Evolutionary conservation across 2,888 invertebrate species (phyloP).

Genomic region (Tanytarsus gracilentus): DNA sequence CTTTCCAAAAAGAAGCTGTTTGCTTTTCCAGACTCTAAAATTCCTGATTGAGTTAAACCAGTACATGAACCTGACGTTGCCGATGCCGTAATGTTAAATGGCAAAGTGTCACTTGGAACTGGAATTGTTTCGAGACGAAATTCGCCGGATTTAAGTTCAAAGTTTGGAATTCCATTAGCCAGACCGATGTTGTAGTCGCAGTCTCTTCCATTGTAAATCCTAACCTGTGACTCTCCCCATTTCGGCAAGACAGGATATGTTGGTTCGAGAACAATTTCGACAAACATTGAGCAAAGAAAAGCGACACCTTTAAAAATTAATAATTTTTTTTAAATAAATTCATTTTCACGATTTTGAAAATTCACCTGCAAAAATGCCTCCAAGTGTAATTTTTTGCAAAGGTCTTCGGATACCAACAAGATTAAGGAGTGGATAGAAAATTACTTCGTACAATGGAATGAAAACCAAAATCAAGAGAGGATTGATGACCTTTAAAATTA

Average conservation of each 20-base stretch:
- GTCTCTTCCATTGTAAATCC: slow-evolving; percentile 1
- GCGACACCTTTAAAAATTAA: slow-evolving; percentile 65
- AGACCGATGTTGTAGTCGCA: slow-evolving; percentile 31
- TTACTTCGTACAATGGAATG: slow-evolving; percentile 40
- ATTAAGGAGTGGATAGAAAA: slow-evolving; percentile 45
- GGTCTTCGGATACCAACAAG: slow-evolving; percentile 57
- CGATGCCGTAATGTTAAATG: not conserved
- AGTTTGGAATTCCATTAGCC: not conserved
- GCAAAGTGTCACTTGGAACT: too few species aligned
- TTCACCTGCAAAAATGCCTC: slow-evolving; percentile 23
- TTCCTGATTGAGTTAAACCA: not conserved
- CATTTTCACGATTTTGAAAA: too few species aligned
- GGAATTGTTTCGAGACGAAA: too few species aligned
- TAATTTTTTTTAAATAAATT: too few species aligned
- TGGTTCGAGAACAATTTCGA: slow-evolving; percentile 64
- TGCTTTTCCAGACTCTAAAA: slow-evolving; percentile 16
- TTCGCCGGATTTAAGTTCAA: too few species aligned
- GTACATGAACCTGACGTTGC: not conserved
- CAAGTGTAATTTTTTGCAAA: slow-evolving; percentile 54
- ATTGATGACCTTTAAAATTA: too few species aligned
- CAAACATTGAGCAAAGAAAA: slow-evolving; percentile 73
- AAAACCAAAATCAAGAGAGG: slow-evolving; percentile 44
- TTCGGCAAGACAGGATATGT: slow-evolving; percentile 49
- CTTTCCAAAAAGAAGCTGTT: slow-evolving; percentile 29
- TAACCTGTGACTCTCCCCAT: not conserved